Evolutionary conservation across 2,113 vertebrate genomes (phyloP).

Genomic region (Drymodes brunneopygia): DNA sequence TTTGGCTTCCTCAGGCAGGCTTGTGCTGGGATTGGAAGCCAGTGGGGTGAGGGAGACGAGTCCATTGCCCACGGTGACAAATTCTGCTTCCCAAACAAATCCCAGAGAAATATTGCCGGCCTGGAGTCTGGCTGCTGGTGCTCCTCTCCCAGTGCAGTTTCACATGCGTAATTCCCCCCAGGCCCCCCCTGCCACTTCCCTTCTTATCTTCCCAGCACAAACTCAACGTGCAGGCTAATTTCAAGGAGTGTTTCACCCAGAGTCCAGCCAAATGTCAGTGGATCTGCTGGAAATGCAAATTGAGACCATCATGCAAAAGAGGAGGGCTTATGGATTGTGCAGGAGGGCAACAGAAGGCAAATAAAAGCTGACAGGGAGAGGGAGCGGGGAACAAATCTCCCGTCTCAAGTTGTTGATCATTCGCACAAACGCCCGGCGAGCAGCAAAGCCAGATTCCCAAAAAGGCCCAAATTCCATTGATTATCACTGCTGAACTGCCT

Average conservation of each 20-base stretch:
- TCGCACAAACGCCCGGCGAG: not conserved
- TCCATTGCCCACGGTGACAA: constrained; percentile 49
- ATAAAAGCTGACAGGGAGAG: constrained; percentile 12
- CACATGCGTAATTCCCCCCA: constrained; percentile 25
- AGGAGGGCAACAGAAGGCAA: constrained; percentile 3
- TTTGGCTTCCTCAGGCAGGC: constrained; percentile 30
- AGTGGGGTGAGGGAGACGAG: constrained; percentile 51
- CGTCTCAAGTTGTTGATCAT: not conserved
- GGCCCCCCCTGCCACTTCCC: constrained; percentile 1
- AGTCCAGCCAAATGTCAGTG: constrained; percentile 52
- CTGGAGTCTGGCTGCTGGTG: constrained; percentile 4
- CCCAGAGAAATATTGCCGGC: constrained; percentile 35
- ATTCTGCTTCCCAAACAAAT: constrained; percentile 58
- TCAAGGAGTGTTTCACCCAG: constrained; percentile 52
- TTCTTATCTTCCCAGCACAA: constrained; percentile 65
- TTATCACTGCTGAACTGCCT: rapidly evolving
- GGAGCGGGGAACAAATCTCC: not conserved
- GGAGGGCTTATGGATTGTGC: not conserved
- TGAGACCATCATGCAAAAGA: constrained; percentile 12
- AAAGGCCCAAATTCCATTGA: not conserved
- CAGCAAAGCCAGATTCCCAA: not conserved
- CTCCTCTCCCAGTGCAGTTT: constrained; percentile 46
- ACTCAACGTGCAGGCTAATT: constrained; percentile 53
- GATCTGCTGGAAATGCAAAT: constrained; percentile 62
- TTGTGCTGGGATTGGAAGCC: constrained; percentile 48